A percentile compares a stretch with the other conserved stretches of the same genome.
These are phyloP conservation scores for Aporrectodea caliginosa DNA, from an alignment of 1,140 invertebrate genomes.

Conservation along the genomic window DNA sequence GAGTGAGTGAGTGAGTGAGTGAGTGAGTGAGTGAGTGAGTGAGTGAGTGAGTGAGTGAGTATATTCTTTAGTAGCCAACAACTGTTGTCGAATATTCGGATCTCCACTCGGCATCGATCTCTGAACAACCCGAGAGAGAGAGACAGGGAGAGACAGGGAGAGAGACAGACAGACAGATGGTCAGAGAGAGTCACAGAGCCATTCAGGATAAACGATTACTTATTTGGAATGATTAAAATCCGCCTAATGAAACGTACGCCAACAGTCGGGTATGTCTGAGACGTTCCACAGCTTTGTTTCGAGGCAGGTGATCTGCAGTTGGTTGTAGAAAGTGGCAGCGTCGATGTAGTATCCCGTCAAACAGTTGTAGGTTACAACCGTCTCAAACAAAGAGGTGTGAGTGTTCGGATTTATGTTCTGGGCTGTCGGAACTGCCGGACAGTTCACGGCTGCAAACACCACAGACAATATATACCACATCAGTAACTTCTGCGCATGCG, in stretches of 20 bases:
- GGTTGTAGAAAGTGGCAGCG: background rate
- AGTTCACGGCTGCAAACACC: conserved; percentile 22
- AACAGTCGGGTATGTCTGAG: conserved; percentile 10
- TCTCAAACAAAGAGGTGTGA: conserved; percentile 20
- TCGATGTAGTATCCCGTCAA: conserved; percentile 28
- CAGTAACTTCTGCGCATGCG: too few relatives aligned
- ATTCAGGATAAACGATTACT: background rate
- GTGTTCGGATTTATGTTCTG: conserved; percentile 14
- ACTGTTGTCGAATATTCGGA: too few relatives aligned
- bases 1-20: too few relatives aligned
- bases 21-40: too few relatives aligned
- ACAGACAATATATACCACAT: too few relatives aligned
- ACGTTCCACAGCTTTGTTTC: conserved; percentile 19
- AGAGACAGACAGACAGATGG: too few relatives aligned
- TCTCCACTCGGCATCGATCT: too few relatives aligned
- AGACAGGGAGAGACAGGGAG: too few relatives aligned
- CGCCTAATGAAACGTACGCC: conserved; percentile 20
- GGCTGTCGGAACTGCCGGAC: conserved; percentile 10
- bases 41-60: too few relatives aligned
- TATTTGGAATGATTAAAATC: background rate
- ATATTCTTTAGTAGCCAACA: too few relatives aligned
- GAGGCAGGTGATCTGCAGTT: background rate
- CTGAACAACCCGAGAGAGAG: too few relatives aligned
- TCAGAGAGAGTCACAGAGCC: background rate
- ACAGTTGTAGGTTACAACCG: conserved; percentile 28